Percentiles rank a stretch among this genome's conserved stretches.
phyloP scores from a whole-genome alignment of 2,888 invertebrate species.

The Drosophila helvetica region DNA sequence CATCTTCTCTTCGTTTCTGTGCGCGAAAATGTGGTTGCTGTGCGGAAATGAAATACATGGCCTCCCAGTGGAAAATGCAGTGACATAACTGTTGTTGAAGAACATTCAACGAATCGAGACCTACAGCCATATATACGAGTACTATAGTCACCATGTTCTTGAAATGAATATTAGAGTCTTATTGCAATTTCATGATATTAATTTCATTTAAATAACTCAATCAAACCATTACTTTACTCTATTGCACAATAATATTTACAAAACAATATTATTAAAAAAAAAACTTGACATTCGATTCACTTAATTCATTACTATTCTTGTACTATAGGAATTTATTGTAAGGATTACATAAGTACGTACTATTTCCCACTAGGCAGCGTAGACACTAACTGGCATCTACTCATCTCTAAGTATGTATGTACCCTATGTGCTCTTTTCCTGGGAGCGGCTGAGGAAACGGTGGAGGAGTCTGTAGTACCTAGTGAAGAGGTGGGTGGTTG shows the following conservation, averaged over 20 bases:
- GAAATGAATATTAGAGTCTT: no score
- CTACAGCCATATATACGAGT: background rate
- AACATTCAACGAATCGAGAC: background rate
- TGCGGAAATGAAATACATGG: slow-evolving; percentile 4
- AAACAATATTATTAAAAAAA: no score
- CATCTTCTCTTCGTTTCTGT: slow-evolving; percentile 48
- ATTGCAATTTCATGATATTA: no score
- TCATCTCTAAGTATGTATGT: slow-evolving; percentile 32
- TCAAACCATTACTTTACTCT: no score
- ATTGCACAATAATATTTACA: no score
- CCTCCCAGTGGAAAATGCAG: slow-evolving; percentile 31
- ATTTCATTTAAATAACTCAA: no score
- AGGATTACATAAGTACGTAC: background rate
- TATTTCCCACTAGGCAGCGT: background rate
- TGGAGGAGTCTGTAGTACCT: background rate
- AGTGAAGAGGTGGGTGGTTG: background rate
- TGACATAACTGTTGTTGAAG: background rate
- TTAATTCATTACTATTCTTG: background rate
- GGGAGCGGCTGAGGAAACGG: slow-evolving; percentile 21
- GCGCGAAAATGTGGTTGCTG: slow-evolving; percentile 67
- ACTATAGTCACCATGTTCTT: no score
- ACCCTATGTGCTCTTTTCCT: slow-evolving; percentile 24
- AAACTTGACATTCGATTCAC: no score
- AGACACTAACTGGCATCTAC: slow-evolving; percentile 9
- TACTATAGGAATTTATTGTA: background rate